Percentiles rank a stretch among this genome's conserved stretches.
Conservation (phyloP, 1,140 invertebrate genomes). For the Lepidostoma basale region DNA sequence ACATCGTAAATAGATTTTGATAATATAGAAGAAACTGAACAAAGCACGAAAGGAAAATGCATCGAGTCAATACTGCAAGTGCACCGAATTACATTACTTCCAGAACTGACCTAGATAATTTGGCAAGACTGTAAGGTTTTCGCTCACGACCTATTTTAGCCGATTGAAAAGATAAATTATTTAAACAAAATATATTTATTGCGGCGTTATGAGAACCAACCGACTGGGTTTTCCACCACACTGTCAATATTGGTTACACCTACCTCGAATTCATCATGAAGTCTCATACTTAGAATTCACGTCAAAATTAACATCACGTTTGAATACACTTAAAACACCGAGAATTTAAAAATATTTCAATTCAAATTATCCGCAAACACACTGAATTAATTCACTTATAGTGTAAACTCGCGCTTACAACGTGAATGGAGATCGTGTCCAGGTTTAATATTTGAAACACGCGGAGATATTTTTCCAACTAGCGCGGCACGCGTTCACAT, state of each 20-base stretch:
- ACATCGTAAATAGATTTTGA: background rate
- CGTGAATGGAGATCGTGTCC: background rate
- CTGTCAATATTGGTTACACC: slow-evolving; percentile 16
- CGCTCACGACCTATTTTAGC: slow-evolving; percentile 19
- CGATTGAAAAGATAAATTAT: background rate
- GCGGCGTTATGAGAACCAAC: background rate
- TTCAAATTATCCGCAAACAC: too few relatives aligned
- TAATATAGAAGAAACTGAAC: background rate
- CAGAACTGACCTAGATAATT: slow-evolving; percentile 36
- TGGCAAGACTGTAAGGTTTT: slow-evolving; percentile 10
- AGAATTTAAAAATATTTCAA: background rate
- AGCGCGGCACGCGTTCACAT: background rate
- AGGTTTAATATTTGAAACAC: background rate
- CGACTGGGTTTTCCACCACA: background rate
- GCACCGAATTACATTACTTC: slow-evolving; percentile 3
- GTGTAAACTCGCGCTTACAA: too few relatives aligned
- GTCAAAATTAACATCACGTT: slow-evolving; percentile 1
- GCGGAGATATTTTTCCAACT: too few relatives aligned
- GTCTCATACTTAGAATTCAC: slow-evolving; percentile 33
- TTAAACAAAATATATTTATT: background rate
- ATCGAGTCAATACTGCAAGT: background rate
- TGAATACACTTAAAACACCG: background rate
- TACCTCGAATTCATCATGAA: slow-evolving; percentile 46
- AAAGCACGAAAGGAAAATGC: background rate
- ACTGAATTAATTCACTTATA: too few relatives aligned